phyloP scores from a whole-genome alignment of 2,888 invertebrate genomes.

The Trimorus sp. region DNA sequence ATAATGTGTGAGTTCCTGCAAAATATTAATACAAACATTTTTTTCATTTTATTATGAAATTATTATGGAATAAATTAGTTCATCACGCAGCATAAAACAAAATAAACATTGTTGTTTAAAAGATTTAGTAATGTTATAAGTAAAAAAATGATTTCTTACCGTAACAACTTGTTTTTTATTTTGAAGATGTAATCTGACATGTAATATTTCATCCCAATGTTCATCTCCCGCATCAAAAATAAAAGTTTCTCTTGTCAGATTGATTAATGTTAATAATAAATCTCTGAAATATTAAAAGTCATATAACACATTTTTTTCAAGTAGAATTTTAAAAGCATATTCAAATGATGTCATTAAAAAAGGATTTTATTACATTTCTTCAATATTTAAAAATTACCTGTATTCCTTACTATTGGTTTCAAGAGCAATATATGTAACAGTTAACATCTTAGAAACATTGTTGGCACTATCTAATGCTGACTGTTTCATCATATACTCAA shows the following conservation, averaged over 20 bases:
- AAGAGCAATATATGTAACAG: conserved; percentile 76
- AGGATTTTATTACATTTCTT: no score
- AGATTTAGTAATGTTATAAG: no score
- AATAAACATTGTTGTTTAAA: no score
- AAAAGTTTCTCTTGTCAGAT: neutral
- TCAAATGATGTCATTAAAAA: no score
- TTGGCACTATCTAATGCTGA: conserved; percentile 76
- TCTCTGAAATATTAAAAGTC: conserved; percentile 65
- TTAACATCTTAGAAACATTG: conserved; percentile 76
- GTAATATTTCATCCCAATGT: no score
- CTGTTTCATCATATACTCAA: conserved; percentile 77
- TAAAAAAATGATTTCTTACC: no score
- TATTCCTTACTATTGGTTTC: conserved; percentile 76
- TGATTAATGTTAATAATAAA: conserved; percentile 73
- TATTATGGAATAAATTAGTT: no score
- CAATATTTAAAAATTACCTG: conserved; percentile 70
- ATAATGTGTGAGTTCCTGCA: conserved; percentile 74
- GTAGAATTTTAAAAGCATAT: no score
- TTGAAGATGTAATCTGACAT: conserved; percentile 65
- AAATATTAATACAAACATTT: neutral
- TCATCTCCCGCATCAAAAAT: no score
- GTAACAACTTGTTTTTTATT: conserved; percentile 73
- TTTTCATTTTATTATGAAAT: no score
- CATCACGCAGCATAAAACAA: neutral
- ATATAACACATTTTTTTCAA: no score